Base-by-base conservation (phyloP, 2,797 vertebrate genomes). In the Diceros bicornis region DNA sequence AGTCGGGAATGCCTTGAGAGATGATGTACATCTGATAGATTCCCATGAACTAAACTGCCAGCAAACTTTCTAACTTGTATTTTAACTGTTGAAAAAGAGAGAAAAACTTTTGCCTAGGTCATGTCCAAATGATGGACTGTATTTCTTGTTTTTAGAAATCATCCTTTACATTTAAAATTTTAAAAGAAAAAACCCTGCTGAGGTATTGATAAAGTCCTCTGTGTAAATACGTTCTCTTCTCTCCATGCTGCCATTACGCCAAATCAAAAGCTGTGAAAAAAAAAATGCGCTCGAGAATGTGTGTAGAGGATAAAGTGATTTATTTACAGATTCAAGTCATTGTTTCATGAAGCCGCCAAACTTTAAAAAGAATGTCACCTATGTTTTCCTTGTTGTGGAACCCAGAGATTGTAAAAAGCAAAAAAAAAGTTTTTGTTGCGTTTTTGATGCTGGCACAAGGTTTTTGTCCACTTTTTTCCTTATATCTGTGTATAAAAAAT, bases 371-470 rank as follows among this genome's bases (percentile, higher is more conserved):
- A 97, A 96, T 96, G 96, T 97, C 93, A 92, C 79, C 79, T 88
- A 20, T 97, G 75, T 77, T 62, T 44, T 34, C 77, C 97, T 96
- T 68, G 23, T 94, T 84, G 91, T 59, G 20, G 81, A 97, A 95
- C 97, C 82, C 0, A 0, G 97, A 98, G 98, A 95, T 96, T 98
- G 85, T 97, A 93, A 97, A 91, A 92, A 82, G 86, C 25, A 62
- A 75, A 69, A 81, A 69, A 81, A 82, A 62, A 55, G 50, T 91
- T 95, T 97, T 94, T 98, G 96, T 98, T 98, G 97, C 97, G 82
- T 96, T 98, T 98, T 96, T 93, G 93, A 98, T 98, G 98, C 97
- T 98, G 98, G 98, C 97, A 97, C 17, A 13, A 97, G 96, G 98
- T 97, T 98, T 98, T 97, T 97, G 96, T 97, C 97, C 96, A 92